Conservation (phyloP, 2,797 vertebrate species). For the Denticeps clupeoides region DNA sequence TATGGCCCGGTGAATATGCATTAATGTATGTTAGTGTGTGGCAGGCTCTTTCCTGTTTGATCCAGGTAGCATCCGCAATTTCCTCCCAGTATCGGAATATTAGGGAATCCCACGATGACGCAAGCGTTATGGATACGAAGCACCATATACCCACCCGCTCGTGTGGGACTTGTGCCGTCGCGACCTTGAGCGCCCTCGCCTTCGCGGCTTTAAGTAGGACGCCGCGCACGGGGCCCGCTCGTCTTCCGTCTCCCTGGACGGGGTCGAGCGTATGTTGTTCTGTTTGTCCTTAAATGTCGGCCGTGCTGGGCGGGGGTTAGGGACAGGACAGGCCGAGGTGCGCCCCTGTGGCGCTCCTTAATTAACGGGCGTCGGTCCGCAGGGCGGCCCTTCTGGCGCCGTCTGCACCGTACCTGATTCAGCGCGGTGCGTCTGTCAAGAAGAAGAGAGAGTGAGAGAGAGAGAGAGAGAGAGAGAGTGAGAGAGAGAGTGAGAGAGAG, state of each 20-base stretch:
- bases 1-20: too few species aligned
- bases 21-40: too few species aligned
- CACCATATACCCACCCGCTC: too few species aligned
- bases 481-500: slow-evolving; percentile 26
- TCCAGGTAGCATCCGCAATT: too few species aligned
- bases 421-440: background rate
- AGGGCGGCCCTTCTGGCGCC: slow-evolving; percentile 22
- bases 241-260: background rate
- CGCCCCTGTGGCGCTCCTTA: slow-evolving; percentile 13
- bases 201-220: too few species aligned
- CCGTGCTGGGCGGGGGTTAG: background rate
- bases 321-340: slow-evolving; percentile 7
- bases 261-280: background rate
- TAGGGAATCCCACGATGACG: too few species aligned
- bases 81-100: too few species aligned
- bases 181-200: too few species aligned
- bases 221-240: background rate
- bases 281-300: slow-evolving; percentile 1
- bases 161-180: too few species aligned
- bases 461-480: slow-evolving; percentile 2
- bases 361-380: slow-evolving; percentile 25
- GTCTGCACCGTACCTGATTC: slow-evolving; percentile 20
- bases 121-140: too few species aligned
- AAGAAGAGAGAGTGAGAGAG: background rate
- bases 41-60: too few species aligned